phyloP scores from a whole-genome alignment of 2,113 vertebrate species.

The Vombatus ursinus region DNA sequence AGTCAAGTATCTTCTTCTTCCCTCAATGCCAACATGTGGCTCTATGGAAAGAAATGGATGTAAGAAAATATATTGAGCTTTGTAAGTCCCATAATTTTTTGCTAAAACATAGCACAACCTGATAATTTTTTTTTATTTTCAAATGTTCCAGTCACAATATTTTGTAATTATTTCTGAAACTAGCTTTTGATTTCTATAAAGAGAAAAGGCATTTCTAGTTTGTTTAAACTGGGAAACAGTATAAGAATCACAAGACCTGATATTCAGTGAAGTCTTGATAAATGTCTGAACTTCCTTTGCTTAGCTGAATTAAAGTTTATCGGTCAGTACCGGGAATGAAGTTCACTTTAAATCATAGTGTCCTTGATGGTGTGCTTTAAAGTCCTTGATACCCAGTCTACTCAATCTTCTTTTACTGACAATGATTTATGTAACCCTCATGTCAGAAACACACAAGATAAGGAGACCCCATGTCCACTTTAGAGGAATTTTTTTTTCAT shows the following conservation, averaged over 20 bases:
- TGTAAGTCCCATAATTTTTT: conserved; percentile 10
- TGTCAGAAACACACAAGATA: not conserved
- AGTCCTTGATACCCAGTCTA: not conserved
- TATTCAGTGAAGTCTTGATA: not conserved
- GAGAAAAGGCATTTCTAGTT: not conserved
- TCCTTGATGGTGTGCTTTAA: not conserved
- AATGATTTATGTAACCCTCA: not conserved
- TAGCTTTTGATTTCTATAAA: conserved; percentile 8
- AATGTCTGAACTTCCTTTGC: not conserved
- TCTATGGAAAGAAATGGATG: conserved; percentile 16
- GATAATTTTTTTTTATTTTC: conserved; percentile 15
- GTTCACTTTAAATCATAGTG: not conserved
- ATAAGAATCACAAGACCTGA: not conserved
- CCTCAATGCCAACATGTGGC: not conserved
- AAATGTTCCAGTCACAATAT: not conserved
- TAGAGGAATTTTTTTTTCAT: not conserved
- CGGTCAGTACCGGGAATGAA: not conserved
- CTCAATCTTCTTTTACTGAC: not conserved
- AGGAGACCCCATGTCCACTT: not conserved
- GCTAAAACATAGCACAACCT: not conserved
- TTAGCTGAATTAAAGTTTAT: not conserved
- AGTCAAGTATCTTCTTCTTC: not conserved
- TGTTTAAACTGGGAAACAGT: not conserved
- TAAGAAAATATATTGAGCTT: not conserved
- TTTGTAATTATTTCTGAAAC: not conserved